Percentiles rank a stretch among this genome's conserved stretches.
Evolutionary conservation across 2,797 vertebrate genomes (phyloP).

Genomic region (Pagetopsis macropterus): DNA sequence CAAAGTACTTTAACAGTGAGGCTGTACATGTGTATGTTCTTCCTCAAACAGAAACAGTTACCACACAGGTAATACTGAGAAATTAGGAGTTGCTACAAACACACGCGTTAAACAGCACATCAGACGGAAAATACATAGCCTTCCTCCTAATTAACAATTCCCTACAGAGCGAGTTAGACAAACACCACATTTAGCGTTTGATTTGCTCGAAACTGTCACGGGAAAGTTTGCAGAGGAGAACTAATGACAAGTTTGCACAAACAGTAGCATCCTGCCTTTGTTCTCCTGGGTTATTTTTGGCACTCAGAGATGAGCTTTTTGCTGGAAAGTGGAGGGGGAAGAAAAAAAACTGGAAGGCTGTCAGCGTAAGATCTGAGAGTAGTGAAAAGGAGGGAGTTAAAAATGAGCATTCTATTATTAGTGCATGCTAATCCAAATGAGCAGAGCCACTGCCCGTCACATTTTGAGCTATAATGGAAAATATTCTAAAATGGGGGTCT

Average conservation of each 20-base stretch:
- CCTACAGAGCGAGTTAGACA: constrained; percentile 59
- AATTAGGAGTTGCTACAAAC: constrained; percentile 29
- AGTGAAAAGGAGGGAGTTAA: constrained; percentile 72
- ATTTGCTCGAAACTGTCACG: constrained; percentile 71
- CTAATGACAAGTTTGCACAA: constrained; percentile 76
- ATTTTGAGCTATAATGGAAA: constrained; percentile 49
- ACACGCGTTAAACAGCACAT: constrained; percentile 44
- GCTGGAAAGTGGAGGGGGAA: constrained; percentile 54
- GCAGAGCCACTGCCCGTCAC: constrained; percentile 63
- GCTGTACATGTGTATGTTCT: constrained; percentile 6
- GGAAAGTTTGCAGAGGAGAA: constrained; percentile 72
- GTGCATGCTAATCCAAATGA: constrained; percentile 73
- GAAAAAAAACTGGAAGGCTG: constrained; percentile 70
- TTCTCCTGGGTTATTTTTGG: constrained; percentile 77
- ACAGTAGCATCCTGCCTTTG: constrained; percentile 76
- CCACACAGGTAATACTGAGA: constrained; percentile 25
- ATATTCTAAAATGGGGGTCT: constrained; percentile 39
- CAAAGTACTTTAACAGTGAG: constrained; percentile 19
- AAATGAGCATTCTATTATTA: constrained; percentile 77
- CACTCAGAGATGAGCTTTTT: constrained; percentile 68
- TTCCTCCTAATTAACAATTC: constrained; percentile 68
- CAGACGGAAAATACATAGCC: constrained; percentile 47
- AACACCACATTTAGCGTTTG: constrained; percentile 70
- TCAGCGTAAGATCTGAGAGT: constrained; percentile 76
- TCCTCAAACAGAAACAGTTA: constrained; percentile 33